Conservation (phyloP, 1,140 invertebrate genomes). For the Acromyrmex heyeri region DNA sequence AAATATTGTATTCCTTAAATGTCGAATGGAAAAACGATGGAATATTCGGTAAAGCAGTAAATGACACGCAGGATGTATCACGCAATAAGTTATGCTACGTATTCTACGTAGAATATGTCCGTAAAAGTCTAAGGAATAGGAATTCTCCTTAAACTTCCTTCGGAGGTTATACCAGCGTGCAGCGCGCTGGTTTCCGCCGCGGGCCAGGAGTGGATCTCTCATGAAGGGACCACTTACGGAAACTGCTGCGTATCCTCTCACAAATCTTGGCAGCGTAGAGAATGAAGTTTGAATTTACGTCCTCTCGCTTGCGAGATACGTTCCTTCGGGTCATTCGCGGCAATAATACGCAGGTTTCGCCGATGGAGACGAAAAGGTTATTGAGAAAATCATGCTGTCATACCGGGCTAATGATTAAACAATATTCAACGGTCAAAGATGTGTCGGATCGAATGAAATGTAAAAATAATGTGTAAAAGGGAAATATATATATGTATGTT, state of each 20-base stretch:
- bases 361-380: conserved; percentile 15
- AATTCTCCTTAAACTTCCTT: neutral
- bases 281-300: conserved; percentile 47
- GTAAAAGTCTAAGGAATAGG: conserved; percentile 15
- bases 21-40: neutral
- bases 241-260: conserved; percentile 45
- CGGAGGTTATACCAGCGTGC: conserved; percentile 4
- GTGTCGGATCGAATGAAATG: neutral
- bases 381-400: conserved; percentile 41
- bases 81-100: conserved; percentile 7
- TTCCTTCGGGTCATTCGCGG: conserved; percentile 47
- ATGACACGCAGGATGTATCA: conserved; percentile 14
- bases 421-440: neutral
- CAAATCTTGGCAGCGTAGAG: conserved; percentile 55
- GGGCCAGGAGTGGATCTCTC: conserved; percentile 40
- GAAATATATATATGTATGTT: too few relatives aligned
- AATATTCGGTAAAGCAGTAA: neutral
- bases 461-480: neutral
- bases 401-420: conserved; percentile 4
- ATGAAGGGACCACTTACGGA: conserved; percentile 46
- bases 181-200: conserved; percentile 46
- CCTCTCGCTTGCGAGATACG: conserved; percentile 24
- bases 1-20: neutral
- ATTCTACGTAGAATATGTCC: neutral
- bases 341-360: conserved; percentile 40